Percentiles rank a stretch among this genome's conserved stretches.
Evolutionary conservation across 1,140 invertebrate species (phyloP).

Genomic region (Drosophila tropicalis): DNA sequence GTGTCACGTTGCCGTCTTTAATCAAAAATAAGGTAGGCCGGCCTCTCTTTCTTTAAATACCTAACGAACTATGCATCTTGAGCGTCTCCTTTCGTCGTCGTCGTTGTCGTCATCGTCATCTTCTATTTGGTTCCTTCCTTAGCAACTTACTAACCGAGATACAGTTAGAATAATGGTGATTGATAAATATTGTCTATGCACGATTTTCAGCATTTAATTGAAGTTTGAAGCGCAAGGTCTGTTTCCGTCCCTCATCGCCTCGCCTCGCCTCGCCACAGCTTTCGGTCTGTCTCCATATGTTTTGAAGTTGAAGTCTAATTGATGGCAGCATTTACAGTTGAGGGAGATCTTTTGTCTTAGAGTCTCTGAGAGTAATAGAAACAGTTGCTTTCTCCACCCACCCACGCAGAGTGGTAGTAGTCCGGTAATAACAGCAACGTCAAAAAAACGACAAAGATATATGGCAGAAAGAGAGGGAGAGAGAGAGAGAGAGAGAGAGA

Average conservation of each 20-base stretch:
- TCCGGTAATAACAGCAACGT: not conserved
- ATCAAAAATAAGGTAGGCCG: conserved; percentile 8
- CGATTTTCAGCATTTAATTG: conserved; percentile 73
- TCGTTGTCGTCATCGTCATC: conserved; percentile 15
- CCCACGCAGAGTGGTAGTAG: not conserved
- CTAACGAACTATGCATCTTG: conserved; percentile 21
- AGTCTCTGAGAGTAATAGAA: conserved; percentile 14
- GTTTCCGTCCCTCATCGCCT: not conserved
- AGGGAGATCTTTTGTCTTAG: conserved; percentile 34
- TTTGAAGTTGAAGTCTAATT: conserved; percentile 56
- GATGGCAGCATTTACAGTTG: conserved; percentile 58
- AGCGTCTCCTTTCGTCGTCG: conserved; percentile 21
- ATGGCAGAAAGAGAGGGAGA: not conserved
- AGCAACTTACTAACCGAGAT: conserved; percentile 31
- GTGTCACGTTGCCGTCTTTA: conserved; percentile 26
- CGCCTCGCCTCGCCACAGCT: not conserved
- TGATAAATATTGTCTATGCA: conserved; percentile 80
- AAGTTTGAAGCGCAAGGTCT: conserved; percentile 73
- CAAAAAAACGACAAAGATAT: not conserved
- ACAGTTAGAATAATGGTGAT: conserved; percentile 81
- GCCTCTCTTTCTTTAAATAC: conserved; percentile 50
- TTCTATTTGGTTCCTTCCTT: conserved; percentile 24
- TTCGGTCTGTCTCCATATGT: conserved; percentile 10
- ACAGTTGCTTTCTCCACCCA: conserved; percentile 66
- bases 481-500: conserved; percentile 4